These are phyloP conservation scores for Formica aserva DNA, from an alignment of 2,888 invertebrate species.

Conservation along the genomic window DNA sequence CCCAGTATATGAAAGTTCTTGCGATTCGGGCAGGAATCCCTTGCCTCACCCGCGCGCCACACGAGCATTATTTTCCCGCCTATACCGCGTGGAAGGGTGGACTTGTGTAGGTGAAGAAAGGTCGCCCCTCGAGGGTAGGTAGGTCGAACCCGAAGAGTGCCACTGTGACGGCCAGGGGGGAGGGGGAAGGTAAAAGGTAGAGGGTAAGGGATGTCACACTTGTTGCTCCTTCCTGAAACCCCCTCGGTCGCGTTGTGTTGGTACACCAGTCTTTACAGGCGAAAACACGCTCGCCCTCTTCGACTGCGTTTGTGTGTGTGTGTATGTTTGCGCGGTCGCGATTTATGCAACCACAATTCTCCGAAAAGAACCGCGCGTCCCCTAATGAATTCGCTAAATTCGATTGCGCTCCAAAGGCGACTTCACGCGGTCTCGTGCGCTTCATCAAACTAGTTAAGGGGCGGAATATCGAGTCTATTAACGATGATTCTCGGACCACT, in stretches of 20 bases:
- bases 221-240: slow-evolving; percentile 76
- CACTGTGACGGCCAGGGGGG: slow-evolving; percentile 45
- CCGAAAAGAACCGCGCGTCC: slow-evolving; percentile 39
- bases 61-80: slow-evolving; percentile 58
- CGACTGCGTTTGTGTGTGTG: slow-evolving; percentile 1
- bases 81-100: slow-evolving; percentile 19
- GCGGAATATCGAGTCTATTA: slow-evolving; percentile 2
- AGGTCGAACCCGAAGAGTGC: slow-evolving; percentile 59
- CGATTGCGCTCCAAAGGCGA: slow-evolving; percentile 31
- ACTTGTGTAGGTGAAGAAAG: slow-evolving; percentile 57
- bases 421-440: slow-evolving; percentile 5
- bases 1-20: slow-evolving; percentile 35
- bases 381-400: slow-evolving; percentile 45
- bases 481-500: background rate
- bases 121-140: slow-evolving; percentile 61
- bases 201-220: slow-evolving; percentile 76
- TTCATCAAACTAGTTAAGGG: slow-evolving; percentile 12
- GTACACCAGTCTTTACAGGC: slow-evolving; percentile 61
- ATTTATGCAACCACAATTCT: slow-evolving; percentile 53
- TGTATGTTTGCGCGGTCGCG: slow-evolving; percentile 29
- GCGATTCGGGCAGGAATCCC: background rate
- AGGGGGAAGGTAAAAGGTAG: slow-evolving; percentile 70
- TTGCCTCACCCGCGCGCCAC: slow-evolving; percentile 10
- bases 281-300: slow-evolving; percentile 50
- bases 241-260: slow-evolving; percentile 54